Evolutionary conservation across 2,888 invertebrate species (phyloP), one percentile per base, ranked within the genome.

Genomic region (Eustalomyia histrio): DNA sequence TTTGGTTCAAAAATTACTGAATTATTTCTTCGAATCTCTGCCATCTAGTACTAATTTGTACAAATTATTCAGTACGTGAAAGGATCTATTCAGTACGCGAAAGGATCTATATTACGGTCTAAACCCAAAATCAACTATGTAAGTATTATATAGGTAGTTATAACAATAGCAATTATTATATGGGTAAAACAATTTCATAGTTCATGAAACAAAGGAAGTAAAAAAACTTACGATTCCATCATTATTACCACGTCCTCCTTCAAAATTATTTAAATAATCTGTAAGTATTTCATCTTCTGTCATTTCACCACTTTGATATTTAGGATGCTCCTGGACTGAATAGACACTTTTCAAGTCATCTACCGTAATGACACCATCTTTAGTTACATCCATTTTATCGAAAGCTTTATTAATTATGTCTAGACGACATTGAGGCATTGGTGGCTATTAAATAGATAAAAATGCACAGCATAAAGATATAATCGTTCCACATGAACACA

Each of bases 301-400:
- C 89, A 96, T 95, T 89, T 98, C 97, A 0, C 98, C 98, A 85
- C 96, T 96, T 88, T 95, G 93, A 89, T 95, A 94, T 90, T 95
- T 94, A 0, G 97, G 96, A 90, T 98, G 94, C 47, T 94, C 92
- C 84, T 94, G 94, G 0, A 96, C 96, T 63, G 94, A 95, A 89
- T 97, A 98, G 0, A 97, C 94, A 3, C 93, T 93, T 83, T 87
- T 94, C 29, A 97, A 91, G 87, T 97, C 97, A 0, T 94, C 95
- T 0, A 95, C 88, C 0, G 95, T 95, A 80, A 97, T 94, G 68
- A 93, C 91, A 0, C 96, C 97, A 87, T 98, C 97, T 0, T 94
- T 95, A n/a, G 95, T 94, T 90, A 93, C 95, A 90, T 98, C 98
- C 91, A 98, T 91, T 90, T 98, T 98, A 84, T 92, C 92, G 89